Conservation (phyloP, 2,797 vertebrate genomes). For the Erethizon dorsatum region DNA sequence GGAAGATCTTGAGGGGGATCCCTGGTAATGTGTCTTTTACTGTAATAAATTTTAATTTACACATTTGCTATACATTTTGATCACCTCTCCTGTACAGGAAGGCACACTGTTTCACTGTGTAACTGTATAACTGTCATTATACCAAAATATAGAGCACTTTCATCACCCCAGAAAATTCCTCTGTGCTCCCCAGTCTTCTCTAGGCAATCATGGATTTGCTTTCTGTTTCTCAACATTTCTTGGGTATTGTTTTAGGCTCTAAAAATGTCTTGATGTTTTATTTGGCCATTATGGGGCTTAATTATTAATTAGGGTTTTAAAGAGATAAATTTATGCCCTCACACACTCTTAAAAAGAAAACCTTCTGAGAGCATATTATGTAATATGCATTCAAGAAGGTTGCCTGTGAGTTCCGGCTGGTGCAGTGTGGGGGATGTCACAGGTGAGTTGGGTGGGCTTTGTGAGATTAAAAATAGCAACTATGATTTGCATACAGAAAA, state of each 20-base stretch:
- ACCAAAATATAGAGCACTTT: not conserved
- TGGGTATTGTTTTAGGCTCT: not conserved
- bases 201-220: not conserved
- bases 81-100: not conserved
- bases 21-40: not conserved
- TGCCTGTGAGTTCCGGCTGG: not conserved
- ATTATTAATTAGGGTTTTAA: not conserved
- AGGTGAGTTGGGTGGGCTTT: not conserved
- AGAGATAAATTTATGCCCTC: conserved; percentile 26
- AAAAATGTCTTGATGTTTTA: conserved; percentile 43
- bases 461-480: conserved; percentile 2
- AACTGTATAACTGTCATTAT: not conserved
- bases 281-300: not conserved
- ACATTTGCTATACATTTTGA: not conserved
- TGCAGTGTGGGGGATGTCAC: not conserved
- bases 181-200: not conserved
- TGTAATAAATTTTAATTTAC: not conserved
- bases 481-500: not conserved
- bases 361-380: not conserved
- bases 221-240: not conserved
- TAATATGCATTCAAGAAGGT: not conserved
- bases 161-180: not conserved
- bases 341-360: not conserved
- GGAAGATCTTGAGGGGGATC: not conserved
- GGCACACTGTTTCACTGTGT: not conserved